Evolutionary conservation across 2,888 invertebrate genomes (phyloP).

Genomic region (Herminia tarsipennalis): DNA sequence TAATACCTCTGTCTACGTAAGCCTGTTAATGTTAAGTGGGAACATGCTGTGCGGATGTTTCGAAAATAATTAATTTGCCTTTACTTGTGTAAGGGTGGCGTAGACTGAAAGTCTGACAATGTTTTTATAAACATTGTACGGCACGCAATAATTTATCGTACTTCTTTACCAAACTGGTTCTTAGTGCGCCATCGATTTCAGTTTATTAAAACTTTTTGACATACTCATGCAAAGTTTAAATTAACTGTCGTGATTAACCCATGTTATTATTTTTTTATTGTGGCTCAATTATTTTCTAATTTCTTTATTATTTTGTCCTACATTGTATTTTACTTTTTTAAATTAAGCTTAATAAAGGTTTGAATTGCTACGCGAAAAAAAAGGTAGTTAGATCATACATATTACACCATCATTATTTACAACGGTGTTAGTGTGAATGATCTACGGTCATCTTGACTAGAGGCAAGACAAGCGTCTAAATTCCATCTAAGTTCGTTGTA

Average conservation of each 20-base stretch:
- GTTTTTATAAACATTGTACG: constrained; percentile 13
- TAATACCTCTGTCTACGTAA: constrained; percentile 35
- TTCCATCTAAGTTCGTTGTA: constrained; percentile 49
- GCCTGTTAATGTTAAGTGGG: constrained; percentile 30
- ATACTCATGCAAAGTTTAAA: constrained; percentile 26
- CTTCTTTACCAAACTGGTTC: constrained; percentile 12
- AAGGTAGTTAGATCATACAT: no score
- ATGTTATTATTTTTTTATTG: constrained; percentile 17
- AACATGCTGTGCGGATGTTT: constrained; percentile 42
- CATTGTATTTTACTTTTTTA: neutral
- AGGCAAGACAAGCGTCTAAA: constrained; percentile 47
- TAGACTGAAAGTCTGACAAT: constrained; percentile 8
- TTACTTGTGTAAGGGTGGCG: constrained; percentile 17
- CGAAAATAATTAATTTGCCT: constrained; percentile 34
- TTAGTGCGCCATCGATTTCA: constrained; percentile 30
- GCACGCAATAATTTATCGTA: constrained; percentile 19
- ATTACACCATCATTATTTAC: no score
- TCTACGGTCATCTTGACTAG: constrained; percentile 42
- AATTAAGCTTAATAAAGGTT: no score
- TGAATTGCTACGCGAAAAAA: no score
- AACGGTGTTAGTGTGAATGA: constrained; percentile 34
- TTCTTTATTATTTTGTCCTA: constrained; percentile 12
- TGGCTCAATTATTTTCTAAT: constrained; percentile 21
- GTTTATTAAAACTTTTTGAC: constrained; percentile 32
- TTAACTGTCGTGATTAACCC: constrained; percentile 24